phyloP scores from a whole-genome alignment of 2,113 vertebrate genomes.

The Steatornis caripensis region DNA sequence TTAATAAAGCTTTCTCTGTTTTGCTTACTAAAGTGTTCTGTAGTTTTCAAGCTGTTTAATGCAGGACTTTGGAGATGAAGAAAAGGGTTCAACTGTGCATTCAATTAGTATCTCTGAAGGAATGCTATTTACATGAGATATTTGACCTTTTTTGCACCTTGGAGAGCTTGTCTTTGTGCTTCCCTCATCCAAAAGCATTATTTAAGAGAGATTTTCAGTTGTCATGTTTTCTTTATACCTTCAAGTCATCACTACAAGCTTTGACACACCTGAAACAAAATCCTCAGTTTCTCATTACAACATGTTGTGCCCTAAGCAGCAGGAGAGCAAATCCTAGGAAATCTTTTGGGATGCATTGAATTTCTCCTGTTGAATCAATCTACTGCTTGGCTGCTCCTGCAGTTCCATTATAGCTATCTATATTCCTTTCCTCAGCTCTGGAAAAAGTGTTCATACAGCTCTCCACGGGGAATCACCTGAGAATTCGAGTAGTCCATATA shows the following conservation, averaged over 20 bases:
- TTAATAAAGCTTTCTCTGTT: constrained; percentile 8
- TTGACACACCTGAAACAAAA: constrained; percentile 66
- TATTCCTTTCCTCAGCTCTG: constrained; percentile 64
- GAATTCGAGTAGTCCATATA: constrained; percentile 36
- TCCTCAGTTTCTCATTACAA: constrained; percentile 68
- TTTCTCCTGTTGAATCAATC: constrained; percentile 75
- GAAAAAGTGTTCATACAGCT: constrained; percentile 27
- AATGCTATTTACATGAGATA: not conserved
- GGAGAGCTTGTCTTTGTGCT: not conserved
- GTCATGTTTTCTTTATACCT: not conserved
- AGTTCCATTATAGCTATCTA: constrained; percentile 61
- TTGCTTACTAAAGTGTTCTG: not conserved
- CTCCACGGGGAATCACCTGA: constrained; percentile 47
- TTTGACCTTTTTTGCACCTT: not conserved
- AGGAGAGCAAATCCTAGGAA: constrained; percentile 58
- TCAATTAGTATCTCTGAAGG: constrained; percentile 5
- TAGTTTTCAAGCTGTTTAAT: constrained; percentile 10
- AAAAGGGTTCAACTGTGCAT: not conserved
- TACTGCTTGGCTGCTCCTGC: constrained; percentile 67
- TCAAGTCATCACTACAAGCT: constrained; percentile 26
- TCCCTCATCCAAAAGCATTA: constrained; percentile 11
- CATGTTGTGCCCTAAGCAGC: constrained; percentile 61
- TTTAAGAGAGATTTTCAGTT: constrained; percentile 18
- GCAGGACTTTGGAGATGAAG: not conserved
- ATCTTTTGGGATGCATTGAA: constrained; percentile 65